Conservation (phyloP, 2,797 vertebrate genomes). For the Staurois parvus region DNA sequence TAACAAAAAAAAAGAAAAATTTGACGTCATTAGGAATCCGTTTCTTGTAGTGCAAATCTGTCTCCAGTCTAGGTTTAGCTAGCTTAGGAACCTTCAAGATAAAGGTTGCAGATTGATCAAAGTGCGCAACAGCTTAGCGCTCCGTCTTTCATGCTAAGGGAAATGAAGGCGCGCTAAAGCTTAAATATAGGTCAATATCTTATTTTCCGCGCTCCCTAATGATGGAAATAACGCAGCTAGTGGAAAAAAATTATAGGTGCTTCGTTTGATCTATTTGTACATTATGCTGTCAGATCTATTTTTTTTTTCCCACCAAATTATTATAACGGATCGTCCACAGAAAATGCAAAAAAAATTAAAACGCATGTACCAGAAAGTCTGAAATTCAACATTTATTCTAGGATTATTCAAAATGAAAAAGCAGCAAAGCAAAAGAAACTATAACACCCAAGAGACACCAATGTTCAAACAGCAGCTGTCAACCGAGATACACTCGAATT, state of each 20-base stretch:
- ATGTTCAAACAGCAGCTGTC: not conserved
- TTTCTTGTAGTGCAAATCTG: not conserved
- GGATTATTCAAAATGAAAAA: not conserved
- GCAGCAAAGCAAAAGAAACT: not conserved
- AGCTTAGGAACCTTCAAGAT: conserved; percentile 3
- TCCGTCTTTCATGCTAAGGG: not conserved
- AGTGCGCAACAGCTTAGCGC: not conserved
- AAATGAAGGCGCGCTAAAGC: not conserved
- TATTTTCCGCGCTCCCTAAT: not conserved
- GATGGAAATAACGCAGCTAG: not conserved
- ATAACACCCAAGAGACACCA: not conserved
- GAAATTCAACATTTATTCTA: not conserved
- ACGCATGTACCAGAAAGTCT: not conserved
- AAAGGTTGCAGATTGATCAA: conserved; percentile 8
- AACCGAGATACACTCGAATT: too few species aligned
- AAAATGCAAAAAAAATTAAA: too few species aligned
- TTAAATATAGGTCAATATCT: conserved; percentile 15
- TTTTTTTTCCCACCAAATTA: not conserved
- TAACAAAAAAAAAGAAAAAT: not conserved
- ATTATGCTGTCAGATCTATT: not conserved
- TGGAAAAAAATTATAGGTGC: not conserved
- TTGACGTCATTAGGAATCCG: not conserved
- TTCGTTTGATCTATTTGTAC: not conserved
- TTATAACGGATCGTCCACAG: not conserved
- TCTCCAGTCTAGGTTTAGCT: not conserved